Evolutionary conservation across 2,888 invertebrate species (phyloP), one percentile per base, ranked within the genome.

Genomic region (Caenorhabditis sp.): DNA sequence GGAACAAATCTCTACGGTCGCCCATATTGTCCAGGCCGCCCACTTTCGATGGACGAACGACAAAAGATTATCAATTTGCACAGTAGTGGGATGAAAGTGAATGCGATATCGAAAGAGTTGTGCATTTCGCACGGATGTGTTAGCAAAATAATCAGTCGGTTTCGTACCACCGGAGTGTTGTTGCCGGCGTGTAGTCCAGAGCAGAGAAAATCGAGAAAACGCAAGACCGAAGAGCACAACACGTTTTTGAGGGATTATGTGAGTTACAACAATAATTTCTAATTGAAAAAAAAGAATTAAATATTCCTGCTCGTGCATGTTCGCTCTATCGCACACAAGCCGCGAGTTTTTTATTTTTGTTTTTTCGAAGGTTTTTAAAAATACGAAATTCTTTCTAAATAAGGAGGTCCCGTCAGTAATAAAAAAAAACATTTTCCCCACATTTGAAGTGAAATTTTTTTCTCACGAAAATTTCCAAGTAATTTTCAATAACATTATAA

Each of bases 81-180:
- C 64, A 82, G 78, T 51, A 76, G 58, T 21, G 86, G 86, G 37
- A 86, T 86, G 86, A 86, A 86, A 69, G 85, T 85, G 24, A 86
- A 86, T 69, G 86, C 86, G 24, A 86, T 86, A 60, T 86, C 86
- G 21, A 86, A 86, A 67, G 76, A 76, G 17, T 71, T 86, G 24
- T 86, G 86, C 63, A 86, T 86, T 51, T 86, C 86, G 0, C 86
- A 86, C 61, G 86, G 86, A 6, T 86, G 86, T 67, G 86, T 86
- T 10, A 83, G 83, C 62, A 86, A 86, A 68, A 86, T 86, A 49
- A 86, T 86, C 58, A 84, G 83, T 17, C 69, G 84, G 81, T 86
- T 84, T 65, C 82, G 86, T 12, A 77, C 83, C 14, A 86, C 86
- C 17, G 86, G 86, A 12, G 81, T 85, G 17, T 69, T 86, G 2